phyloP scores from a whole-genome alignment of 2,797 vertebrate genomes.

The Lepus oiostolus region DNA sequence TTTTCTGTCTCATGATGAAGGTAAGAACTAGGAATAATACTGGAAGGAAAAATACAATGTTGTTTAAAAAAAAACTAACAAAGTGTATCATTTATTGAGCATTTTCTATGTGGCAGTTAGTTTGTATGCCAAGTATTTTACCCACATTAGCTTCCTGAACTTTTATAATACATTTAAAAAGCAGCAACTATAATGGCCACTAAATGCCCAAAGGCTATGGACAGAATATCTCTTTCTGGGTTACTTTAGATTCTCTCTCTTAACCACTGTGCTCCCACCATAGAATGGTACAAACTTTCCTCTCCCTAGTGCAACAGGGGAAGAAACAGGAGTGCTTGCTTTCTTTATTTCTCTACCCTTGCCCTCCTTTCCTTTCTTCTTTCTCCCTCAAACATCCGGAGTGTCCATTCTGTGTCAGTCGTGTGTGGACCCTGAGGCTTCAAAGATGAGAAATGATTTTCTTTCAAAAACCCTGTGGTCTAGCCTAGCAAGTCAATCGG shows the following conservation, averaged over 20 bases:
- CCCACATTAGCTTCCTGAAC: conserved; percentile 9
- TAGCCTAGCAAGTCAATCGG: not conserved
- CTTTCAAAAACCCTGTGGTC: not conserved
- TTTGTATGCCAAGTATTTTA: not conserved
- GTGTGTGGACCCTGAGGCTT: not conserved
- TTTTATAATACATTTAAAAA: conserved; percentile 55
- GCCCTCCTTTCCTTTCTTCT: not conserved
- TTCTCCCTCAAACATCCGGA: not conserved
- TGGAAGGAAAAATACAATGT: not conserved
- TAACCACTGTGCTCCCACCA: not conserved
- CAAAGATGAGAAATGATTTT: not conserved
- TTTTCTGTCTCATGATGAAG: conserved; percentile 46
- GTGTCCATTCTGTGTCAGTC: not conserved
- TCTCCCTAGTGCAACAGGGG: not conserved
- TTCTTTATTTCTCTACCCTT: not conserved
- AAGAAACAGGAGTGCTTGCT: not conserved
- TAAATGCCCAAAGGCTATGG: not conserved
- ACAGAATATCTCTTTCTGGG: not conserved
- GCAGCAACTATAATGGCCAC: not conserved
- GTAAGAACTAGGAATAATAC: conserved; percentile 44
- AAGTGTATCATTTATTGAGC: not conserved
- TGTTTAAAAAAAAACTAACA: not conserved
- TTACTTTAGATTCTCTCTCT: conserved; percentile 29
- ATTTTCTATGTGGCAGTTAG: not conserved
- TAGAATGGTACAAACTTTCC: not conserved